Evolutionary conservation across 2,888 invertebrate species (phyloP), one percentile per base, ranked within the genome.

Genomic region (Rutpela maculata): DNA sequence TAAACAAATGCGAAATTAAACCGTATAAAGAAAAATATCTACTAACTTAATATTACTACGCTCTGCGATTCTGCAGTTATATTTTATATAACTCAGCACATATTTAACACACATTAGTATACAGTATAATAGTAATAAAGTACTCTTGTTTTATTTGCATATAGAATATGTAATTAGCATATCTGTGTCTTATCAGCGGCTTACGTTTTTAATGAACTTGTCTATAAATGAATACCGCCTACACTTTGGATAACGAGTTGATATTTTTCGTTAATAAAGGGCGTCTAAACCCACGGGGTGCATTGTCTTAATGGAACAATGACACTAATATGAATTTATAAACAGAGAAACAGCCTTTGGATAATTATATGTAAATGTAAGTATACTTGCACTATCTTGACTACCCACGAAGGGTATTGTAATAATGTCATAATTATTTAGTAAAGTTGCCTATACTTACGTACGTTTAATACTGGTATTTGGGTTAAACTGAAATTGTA

Each of bases 231-330:
- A 69, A 69, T 7, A 15, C 69, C 69, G 26, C 69, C 69, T 57
- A 69, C 69, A 19, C 69, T 19, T 38, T n/a, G 59, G 62, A 63
- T 50, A 57, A 63, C 72, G 62, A 74, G 65, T 66, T 38, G 62
- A 70, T 22, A 65, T 70, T 78, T 80, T 78, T 78, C 55, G 75
- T 74, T 72, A 77, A 70, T 78, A 70, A 71, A 67, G 78, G 79
- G 79, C 79, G 78, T 80, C 69, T 43, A 17, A 75, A 82, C 83
- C 84, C 83, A 84, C 83, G 78, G 79, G 78, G 76, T 76, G 83
- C 78, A 85, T 85, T 85, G 85, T 85, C 80, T 83, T 83, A 83
- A 82, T 83, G 78, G 78, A 84, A 85, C 85, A 85, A 85, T 85
- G 83, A 85, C 82, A 83, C 80, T 83, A 78, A 80, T 82, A 82